These are phyloP conservation scores for Spodoptera picta DNA, from an alignment of 2,888 invertebrate species.

Conservation along the genomic window DNA sequence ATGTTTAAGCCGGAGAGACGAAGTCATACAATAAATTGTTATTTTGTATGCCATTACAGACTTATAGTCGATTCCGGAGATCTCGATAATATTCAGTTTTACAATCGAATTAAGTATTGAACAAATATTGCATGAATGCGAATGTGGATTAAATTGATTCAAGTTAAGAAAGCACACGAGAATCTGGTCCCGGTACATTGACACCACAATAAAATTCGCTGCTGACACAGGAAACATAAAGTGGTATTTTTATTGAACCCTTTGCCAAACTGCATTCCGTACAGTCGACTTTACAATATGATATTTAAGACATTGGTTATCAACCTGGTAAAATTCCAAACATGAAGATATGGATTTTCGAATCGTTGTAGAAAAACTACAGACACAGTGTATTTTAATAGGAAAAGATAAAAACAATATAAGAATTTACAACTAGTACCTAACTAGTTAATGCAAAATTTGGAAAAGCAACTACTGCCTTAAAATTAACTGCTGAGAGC, in stretches of 20 bases:
- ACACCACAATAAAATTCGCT: slow-evolving; percentile 82
- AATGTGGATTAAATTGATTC: slow-evolving; percentile 72
- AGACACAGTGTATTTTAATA: slow-evolving; percentile 38
- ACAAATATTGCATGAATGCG: slow-evolving; percentile 58
- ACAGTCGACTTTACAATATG: slow-evolving; percentile 64
- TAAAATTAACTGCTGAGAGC: slow-evolving; percentile 44
- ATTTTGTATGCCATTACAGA: slow-evolving; percentile 43
- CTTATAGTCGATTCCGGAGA: slow-evolving; percentile 40
- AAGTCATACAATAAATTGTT: slow-evolving; percentile 20
- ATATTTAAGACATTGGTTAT: slow-evolving; percentile 62
- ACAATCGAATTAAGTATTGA: slow-evolving; percentile 43
- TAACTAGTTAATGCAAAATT: slow-evolving; percentile 22
- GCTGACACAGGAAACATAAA: slow-evolving; percentile 85
- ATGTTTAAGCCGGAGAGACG: slow-evolving; percentile 40
- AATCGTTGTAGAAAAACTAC: slow-evolving; percentile 13
- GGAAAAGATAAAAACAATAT: slow-evolving; percentile 11
- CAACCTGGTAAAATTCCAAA: slow-evolving; percentile 48
- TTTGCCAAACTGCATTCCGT: slow-evolving; percentile 81
- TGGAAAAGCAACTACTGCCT: slow-evolving; percentile 22
- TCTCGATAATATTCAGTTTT: slow-evolving; percentile 40
- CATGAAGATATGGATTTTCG: slow-evolving; percentile 32
- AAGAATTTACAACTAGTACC: background rate
- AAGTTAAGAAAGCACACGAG: slow-evolving; percentile 68
- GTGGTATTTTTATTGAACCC: slow-evolving; percentile 82
- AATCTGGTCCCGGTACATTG: slow-evolving; percentile 78